Evolutionary conservation across 1,140 invertebrate genomes (phyloP).

Genomic region (Mercenaria mercenaria): DNA sequence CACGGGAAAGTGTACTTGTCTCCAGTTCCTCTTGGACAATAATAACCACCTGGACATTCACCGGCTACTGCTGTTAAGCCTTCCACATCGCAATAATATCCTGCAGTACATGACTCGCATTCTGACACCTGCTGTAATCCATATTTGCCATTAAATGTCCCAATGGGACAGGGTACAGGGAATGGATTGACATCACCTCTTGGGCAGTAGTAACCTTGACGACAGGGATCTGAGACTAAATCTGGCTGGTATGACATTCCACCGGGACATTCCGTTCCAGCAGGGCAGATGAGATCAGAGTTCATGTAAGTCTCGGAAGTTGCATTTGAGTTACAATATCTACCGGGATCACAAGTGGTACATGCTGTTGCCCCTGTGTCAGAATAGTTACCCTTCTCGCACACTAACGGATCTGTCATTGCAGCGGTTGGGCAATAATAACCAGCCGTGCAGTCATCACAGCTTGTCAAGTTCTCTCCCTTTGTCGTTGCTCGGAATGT

Average conservation of each 20-base stretch:
- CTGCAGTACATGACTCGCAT: constrained; percentile 82
- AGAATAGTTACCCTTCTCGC: constrained; percentile 84
- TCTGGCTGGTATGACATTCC: constrained; percentile 82
- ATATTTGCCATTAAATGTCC: constrained; percentile 81
- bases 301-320: constrained; percentile 81
- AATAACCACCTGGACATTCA: constrained; percentile 81
- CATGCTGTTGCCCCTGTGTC: constrained; percentile 77
- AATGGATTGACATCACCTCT: constrained; percentile 81
- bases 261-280: constrained; percentile 82
- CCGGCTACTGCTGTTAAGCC: constrained; percentile 73
- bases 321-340: constrained; percentile 82
- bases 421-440: constrained; percentile 80
- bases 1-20: constrained; percentile 77
- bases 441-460: constrained; percentile 79
- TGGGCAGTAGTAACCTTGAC: constrained; percentile 83
- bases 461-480: constrained; percentile 73
- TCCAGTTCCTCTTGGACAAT: constrained; percentile 81
- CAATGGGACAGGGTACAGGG: constrained; percentile 82
- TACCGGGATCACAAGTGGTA: constrained; percentile 80
- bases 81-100: constrained; percentile 79
- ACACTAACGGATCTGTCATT: constrained; percentile 76
- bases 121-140: constrained; percentile 79
- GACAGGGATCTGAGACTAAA: constrained; percentile 78
- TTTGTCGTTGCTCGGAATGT: constrained; percentile 77
- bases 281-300: constrained; percentile 79